Evolutionary conservation across 2,888 invertebrate genomes (phyloP).

Genomic region (Netelia melanura): DNA sequence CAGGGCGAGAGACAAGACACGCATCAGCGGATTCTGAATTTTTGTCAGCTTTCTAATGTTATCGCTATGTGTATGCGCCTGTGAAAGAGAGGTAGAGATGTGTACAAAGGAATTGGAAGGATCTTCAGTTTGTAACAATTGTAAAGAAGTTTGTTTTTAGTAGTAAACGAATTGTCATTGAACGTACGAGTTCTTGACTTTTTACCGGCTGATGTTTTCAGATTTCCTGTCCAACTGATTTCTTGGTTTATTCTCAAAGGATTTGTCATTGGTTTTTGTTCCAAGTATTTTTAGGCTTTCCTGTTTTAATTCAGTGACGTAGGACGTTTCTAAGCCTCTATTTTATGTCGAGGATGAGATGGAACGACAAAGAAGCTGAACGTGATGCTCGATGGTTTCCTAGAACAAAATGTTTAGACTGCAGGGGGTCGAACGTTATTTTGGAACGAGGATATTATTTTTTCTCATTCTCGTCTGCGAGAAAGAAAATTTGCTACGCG

Average conservation of each 20-base stretch:
- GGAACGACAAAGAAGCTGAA: neutral
- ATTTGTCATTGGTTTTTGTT: neutral
- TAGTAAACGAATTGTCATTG: neutral
- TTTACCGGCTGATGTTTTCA: neutral
- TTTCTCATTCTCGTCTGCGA: neutral
- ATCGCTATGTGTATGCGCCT: neutral
- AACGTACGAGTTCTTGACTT: neutral
- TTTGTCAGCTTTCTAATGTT: conserved; percentile 32
- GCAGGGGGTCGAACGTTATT: conserved; percentile 8
- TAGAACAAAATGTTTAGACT: neutral
- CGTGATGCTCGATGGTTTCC: neutral
- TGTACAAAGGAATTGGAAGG: conserved; percentile 17
- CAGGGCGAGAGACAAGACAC: conserved; percentile 39
- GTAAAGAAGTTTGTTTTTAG: neutral
- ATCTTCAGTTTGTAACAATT: neutral
- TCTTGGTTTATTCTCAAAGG: neutral
- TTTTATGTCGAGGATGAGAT: neutral
- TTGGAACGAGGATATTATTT: neutral
- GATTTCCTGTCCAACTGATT: neutral
- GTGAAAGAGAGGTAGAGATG: conserved; percentile 36
- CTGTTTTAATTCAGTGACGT: neutral
- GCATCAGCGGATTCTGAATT: conserved; percentile 27
- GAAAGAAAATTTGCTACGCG: neutral
- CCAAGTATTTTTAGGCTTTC: neutral
- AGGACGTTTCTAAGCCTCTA: neutral